Conservation (phyloP, 2,797 vertebrate genomes). For the Enteromius radiatus region DNA sequence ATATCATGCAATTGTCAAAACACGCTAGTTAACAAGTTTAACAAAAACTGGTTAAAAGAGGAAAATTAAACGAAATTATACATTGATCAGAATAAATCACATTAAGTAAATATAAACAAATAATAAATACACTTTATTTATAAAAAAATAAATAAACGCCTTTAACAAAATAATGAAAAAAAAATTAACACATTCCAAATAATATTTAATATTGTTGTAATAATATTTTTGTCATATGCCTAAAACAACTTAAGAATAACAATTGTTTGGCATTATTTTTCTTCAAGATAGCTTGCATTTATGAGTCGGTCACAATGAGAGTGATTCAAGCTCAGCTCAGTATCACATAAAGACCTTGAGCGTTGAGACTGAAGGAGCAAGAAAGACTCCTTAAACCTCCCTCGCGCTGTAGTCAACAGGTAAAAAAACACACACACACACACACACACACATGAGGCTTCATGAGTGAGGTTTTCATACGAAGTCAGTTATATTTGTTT, state of each 20-base stretch:
- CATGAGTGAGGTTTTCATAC: neutral
- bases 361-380: neutral
- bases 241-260: neutral
- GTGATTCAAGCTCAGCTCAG: neutral
- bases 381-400: constrained; percentile 31
- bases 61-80: neutral
- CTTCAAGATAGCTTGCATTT: neutral
- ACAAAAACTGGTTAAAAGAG: neutral
- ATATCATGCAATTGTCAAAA: neutral
- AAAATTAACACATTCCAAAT: neutral
- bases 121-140: neutral
- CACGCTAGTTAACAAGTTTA: neutral
- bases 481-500: neutral
- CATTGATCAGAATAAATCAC: neutral
- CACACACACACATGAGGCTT: constrained; percentile 6
- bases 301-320: neutral
- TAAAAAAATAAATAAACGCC: neutral
- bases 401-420: constrained; percentile 21
- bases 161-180: neutral
- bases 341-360: constrained; percentile 13
- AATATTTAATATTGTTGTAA: neutral
- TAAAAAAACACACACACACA: constrained; percentile 40
- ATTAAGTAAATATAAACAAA: neutral
- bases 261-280: neutral
- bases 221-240: neutral